Evolutionary conservation across 2,797 vertebrate genomes (phyloP).

Genomic region (Tachyglossus aculeatus): DNA sequence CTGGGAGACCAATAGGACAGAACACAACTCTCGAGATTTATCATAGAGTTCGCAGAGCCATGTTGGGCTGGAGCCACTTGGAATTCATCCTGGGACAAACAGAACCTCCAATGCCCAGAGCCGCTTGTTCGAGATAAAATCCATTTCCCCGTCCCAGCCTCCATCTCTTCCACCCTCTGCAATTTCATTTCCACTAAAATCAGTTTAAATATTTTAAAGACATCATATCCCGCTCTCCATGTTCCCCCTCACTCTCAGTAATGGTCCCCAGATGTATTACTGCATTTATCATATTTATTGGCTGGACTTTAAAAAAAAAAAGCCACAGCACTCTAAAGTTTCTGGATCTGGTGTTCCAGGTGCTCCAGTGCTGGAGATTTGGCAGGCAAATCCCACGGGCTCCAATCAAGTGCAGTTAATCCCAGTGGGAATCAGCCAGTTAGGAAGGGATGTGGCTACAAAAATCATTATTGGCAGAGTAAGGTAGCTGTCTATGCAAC

Average conservation of each 20-base stretch:
- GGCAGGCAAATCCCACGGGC: background rate
- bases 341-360: background rate
- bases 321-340: slow-evolving; percentile 37
- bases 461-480: background rate
- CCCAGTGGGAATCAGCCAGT: background rate
- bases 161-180: slow-evolving; percentile 3
- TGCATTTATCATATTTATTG: slow-evolving; percentile 52
- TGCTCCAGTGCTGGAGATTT: background rate
- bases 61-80: too few species aligned
- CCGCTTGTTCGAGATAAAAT: slow-evolving; percentile 9
- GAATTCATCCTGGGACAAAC: too few species aligned
- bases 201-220: slow-evolving; percentile 54
- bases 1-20: too few species aligned
- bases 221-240: slow-evolving; percentile 44
- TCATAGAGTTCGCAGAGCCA: too few species aligned
- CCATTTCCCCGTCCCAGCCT: background rate
- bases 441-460: background rate
- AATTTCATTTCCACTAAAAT: slow-evolving; percentile 39
- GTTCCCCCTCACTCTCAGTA: slow-evolving; percentile 53
- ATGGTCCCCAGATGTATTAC: slow-evolving; percentile 57
- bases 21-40: too few species aligned
- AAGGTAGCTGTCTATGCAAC: slow-evolving; percentile 13
- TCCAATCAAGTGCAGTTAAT: slow-evolving; percentile 24
- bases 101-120: too few species aligned
- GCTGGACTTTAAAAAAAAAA: slow-evolving; percentile 50